Percentiles rank a stretch among this genome's conserved stretches.
These are phyloP conservation scores for Sebastiscus tertius DNA, from an alignment of 2,797 vertebrate species.

Conservation along the genomic window DNA sequence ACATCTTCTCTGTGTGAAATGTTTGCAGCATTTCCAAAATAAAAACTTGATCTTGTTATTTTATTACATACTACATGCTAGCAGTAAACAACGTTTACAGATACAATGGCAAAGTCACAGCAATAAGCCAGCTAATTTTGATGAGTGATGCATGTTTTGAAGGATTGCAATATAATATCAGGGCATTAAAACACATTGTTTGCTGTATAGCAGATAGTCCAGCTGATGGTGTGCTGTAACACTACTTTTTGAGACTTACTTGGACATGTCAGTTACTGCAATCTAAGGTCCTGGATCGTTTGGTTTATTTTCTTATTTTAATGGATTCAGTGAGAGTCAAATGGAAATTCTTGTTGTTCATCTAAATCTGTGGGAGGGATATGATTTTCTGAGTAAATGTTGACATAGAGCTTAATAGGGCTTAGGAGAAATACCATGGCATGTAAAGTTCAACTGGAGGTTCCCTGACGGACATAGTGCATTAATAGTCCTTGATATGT, in stretches of 20 bases:
- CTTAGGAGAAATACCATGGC: neutral
- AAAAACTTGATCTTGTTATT: neutral
- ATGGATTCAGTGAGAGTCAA: neutral
- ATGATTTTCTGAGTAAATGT: neutral
- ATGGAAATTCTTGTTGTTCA: slow-evolving; percentile 1
- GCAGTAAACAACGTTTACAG: neutral
- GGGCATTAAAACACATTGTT: neutral
- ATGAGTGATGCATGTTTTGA: neutral
- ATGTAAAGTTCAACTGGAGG: neutral
- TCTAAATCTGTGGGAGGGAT: neutral
- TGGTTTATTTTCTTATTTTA: neutral
- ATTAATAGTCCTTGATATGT: neutral
- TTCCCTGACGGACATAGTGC: neutral
- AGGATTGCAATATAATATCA: neutral
- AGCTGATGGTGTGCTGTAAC: neutral
- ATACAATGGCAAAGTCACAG: neutral
- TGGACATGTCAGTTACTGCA: neutral
- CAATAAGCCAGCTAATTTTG: neutral
- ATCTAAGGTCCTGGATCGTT: neutral
- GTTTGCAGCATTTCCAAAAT: neutral
- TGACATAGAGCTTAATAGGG: neutral
- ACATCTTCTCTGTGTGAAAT: neutral
- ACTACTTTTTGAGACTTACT: neutral
- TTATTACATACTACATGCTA: neutral
- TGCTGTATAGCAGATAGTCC: neutral